Evolutionary conservation across 1,140 invertebrate genomes (phyloP), one percentile per base, ranked within the genome.

Genomic region (Plectrocnemia conspersa): DNA sequence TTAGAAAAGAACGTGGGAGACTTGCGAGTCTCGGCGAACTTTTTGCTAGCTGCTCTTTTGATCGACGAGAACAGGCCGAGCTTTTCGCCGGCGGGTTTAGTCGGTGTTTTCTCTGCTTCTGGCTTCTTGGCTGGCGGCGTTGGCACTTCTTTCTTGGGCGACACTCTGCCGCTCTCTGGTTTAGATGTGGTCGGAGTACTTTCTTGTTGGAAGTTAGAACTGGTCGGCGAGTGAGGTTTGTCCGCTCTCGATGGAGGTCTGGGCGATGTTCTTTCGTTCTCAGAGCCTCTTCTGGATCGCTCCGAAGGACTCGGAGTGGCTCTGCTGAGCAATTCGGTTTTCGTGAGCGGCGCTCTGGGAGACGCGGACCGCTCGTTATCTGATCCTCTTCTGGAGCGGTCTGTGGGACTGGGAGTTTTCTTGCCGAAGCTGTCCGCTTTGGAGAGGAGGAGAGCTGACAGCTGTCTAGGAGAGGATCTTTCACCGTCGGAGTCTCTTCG

Each of bases 21-120:
- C 22, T 71, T 70, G 18, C 73, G 67, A 11, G 23, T 57, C 36
- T 76, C 74, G 25, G 71, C 73, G 57, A 76, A 76, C 50, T 76
- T 76, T 52, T 76, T 76, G 52, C 74, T 76, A 6, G 74, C 74
- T 4, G 74, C 74, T 13, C 74, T 69, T 59, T 76, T 76, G 41
- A 76, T 75, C 16, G 74, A 76, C 22, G 74, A 76, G 56, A 76
- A 76, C 15, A 76, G 67, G 35, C 74, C 74, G 22, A 76, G 67
- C 65, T 76, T 76, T 62, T 75, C 74, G n/a, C 70, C 62, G 13
- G 68, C 64, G 2, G 68, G 72, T 52, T 72, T 74, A 18, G 15
- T 13, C 6, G 47, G 23, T 3, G 48, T 18, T 24, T 19, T 44
- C 22, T 50, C 35, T 11, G 48, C 29, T 7, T 58, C 56, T 33